Base-by-base conservation (phyloP, 2,888 invertebrate species). In the Polymixis lichenea region DNA sequence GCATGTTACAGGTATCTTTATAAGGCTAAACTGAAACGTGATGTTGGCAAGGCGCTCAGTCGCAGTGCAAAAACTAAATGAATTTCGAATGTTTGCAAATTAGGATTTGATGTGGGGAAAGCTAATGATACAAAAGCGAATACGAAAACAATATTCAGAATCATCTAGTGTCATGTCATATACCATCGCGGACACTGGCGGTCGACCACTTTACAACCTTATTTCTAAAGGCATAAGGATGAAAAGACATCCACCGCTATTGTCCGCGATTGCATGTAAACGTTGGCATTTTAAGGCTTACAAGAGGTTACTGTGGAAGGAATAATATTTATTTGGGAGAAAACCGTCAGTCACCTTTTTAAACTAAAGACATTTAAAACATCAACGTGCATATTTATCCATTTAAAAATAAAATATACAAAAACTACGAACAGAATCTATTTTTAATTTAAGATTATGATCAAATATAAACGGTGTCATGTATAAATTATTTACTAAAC, bases 121-220 rank as follows among this genome's bases (percentile, higher is more conserved):
- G 81, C 82, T 87, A 87, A 82, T 87, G 72, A 88, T 72, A 84
- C 88, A 87, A 87, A 87, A 88, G 86, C 87, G 82, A 87, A 82
- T 82, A 78, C 75, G 53, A 65, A 76, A 66, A 75, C 77, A 84
- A 80, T 67, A 77, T 82, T 76, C 17, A 70, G 13, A 22, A 67
- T 38, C 75, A 61, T 61, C 8, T 56, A 72, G 28, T 65, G 55
- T 11, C 43, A 32, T 38, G 38, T 38, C 3, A 38, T 38, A 5
- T 38, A 38, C 38, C 38, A 38, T 38, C 38, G 38, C 38, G 38
- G 38, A 38, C 38, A 38, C 38, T 38, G 38, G 38, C 38, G 38
- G 38, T 38, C 38, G 38, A 38, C 38, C 38, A 32, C 32, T 32
- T 32, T 32, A 2, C 32, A 32, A 32, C 32, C 32, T 32, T 32